Evolutionary conservation across 2,797 vertebrate species (phyloP), one percentile per base, ranked within the genome.

Genomic region (Halcyon badia): DNA sequence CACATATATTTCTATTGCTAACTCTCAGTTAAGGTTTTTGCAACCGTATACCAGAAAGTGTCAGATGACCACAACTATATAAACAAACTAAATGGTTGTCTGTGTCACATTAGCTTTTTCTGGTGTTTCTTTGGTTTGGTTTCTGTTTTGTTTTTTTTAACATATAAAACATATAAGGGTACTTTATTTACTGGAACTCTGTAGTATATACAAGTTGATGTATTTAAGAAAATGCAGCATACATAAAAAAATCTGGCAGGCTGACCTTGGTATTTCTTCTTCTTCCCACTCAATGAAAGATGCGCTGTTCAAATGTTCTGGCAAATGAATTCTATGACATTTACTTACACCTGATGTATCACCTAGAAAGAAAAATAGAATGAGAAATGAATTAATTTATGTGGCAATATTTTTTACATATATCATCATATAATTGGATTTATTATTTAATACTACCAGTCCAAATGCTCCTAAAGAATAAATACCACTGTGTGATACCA

Each of bases 221-320:
- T 6, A 52, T 9, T 4, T 2, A 68, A 62, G 25, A 77, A 95
- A 48, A 75, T 42, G 57, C 0, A n/a, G 11, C 13, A 48, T 11
- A 60, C 10, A 87, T 80, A 26, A 87, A 57, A 89, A 79, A 19
- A n/a, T 15, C 10, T 66, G 37, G 10, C 44, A 76, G 72, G 65
- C 99, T 98, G 89, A 99, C 99, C 99, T 99, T 97, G 99, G 99
- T 96, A 99, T 98, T 93, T 98, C 96, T 66, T 98, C 98, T 96
- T 99, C 99, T 87, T 99, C 98, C 99, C 99, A 99, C 83, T 97
- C 98, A 91, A 80, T 97, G 61, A 98, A 98, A 15, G 98, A 98
- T 48, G 97, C 96, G 4, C 97, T 97, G 83, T 98, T 90, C 84
- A 97, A 98, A 97, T 98, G 98, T 97, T 98, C 98, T 81, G 97